Percentiles rank a stretch among this genome's conserved stretches.
phyloP scores from a whole-genome alignment of 2,888 invertebrate genomes.

The Brenthis daphne region DNA sequence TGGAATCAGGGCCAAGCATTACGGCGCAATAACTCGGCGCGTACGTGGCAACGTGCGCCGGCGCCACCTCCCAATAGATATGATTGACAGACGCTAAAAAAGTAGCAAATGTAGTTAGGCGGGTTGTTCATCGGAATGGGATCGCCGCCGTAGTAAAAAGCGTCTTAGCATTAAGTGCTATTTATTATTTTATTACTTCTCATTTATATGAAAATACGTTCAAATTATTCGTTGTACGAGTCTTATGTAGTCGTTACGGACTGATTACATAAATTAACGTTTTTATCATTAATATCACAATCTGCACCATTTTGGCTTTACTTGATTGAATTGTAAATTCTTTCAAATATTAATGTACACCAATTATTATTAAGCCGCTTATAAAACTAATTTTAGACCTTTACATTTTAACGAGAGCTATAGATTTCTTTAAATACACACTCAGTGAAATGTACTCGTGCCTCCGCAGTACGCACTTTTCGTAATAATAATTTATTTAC shows the following conservation, averaged over 20 bases:
- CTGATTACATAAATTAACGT: slow-evolving; percentile 25
- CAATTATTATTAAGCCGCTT: background rate
- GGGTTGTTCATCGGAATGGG: slow-evolving; percentile 26
- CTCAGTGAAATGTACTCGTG: too few species aligned
- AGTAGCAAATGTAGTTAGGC: slow-evolving; percentile 37
- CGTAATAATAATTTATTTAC: too few species aligned
- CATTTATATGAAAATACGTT: slow-evolving; percentile 19
- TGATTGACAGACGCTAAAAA: slow-evolving; percentile 54
- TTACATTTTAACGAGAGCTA: too few species aligned
- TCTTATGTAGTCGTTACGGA: background rate
- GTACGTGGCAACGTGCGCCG: slow-evolving; percentile 15
- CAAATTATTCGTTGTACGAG: slow-evolving; percentile 4
- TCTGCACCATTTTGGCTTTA: background rate
- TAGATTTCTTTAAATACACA: too few species aligned
- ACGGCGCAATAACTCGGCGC: slow-evolving; percentile 8
- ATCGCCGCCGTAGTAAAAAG: slow-evolving; percentile 15
- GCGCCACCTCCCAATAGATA: slow-evolving; percentile 44
- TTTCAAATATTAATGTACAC: background rate
- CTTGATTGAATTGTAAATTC: slow-evolving; percentile 3
- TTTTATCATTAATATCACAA: slow-evolving; percentile 19
- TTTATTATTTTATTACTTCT: slow-evolving; percentile 29
- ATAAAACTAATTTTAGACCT: too few species aligned
- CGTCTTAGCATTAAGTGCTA: slow-evolving; percentile 17
- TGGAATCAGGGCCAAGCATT: slow-evolving; percentile 8
- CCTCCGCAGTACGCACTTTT: too few species aligned